Percentiles rank a stretch among this genome's conserved stretches.
Conservation (phyloP, 2,113 vertebrate genomes). For the Nothocercus julius region DNA sequence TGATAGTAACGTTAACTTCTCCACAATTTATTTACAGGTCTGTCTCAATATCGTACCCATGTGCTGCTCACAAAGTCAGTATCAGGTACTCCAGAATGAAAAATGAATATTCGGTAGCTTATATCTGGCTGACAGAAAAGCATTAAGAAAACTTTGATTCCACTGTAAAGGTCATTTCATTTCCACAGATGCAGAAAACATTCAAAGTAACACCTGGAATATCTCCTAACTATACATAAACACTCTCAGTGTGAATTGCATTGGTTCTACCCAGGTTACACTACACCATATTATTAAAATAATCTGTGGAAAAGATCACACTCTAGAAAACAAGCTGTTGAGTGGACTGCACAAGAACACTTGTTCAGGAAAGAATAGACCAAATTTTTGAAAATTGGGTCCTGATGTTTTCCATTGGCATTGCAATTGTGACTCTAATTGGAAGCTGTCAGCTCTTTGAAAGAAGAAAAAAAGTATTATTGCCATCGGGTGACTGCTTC, state of each 20-base stretch:
- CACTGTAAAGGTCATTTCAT: background rate
- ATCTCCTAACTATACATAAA: background rate
- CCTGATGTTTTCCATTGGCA: background rate
- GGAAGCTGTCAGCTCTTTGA: constrained; percentile 34
- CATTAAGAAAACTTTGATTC: background rate
- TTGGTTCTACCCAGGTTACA: background rate
- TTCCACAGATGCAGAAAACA: background rate
- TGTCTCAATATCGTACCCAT: background rate
- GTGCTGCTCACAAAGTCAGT: background rate
- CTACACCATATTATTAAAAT: background rate
- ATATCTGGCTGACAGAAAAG: background rate
- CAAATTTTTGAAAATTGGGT: background rate
- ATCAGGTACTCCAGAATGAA: background rate
- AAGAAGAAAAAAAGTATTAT: background rate
- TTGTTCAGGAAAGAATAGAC: constrained; percentile 23
- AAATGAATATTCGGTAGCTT: background rate
- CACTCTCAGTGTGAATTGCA: background rate
- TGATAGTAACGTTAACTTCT: background rate
- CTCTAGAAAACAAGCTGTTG: background rate
- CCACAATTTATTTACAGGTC: background rate
- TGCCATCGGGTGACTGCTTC: background rate
- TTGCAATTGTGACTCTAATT: constrained; percentile 50
- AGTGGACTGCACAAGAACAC: constrained; percentile 5
- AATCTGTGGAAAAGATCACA: background rate
- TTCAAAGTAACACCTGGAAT: background rate